Evolutionary conservation across 2,113 vertebrate species (phyloP).

Genomic region (Eidolon helvum): DNA sequence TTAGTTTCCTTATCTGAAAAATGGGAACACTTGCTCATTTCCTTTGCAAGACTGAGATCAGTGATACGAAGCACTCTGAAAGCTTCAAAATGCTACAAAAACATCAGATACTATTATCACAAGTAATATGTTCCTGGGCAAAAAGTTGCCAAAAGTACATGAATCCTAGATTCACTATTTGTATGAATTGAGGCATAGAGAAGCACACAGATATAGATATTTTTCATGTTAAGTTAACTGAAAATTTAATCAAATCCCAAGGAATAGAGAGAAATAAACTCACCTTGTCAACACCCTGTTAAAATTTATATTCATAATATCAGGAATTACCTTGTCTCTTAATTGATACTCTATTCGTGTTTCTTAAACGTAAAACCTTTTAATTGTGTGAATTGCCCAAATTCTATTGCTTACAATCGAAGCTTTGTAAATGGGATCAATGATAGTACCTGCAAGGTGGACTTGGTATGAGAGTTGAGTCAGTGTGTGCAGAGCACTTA

Average conservation of each 20-base stretch:
- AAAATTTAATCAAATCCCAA: neutral
- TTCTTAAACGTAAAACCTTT: neutral
- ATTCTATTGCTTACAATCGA: neutral
- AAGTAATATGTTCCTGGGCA: neutral
- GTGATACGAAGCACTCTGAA: neutral
- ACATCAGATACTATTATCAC: neutral
- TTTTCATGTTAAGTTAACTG: neutral
- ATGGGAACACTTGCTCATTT: neutral
- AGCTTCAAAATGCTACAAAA: neutral
- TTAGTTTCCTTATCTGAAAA: neutral
- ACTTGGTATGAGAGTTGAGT: rapidly evolving
- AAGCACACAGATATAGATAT: neutral
- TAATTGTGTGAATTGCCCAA: neutral
- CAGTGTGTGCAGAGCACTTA: neutral
- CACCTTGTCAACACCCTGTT: neutral
- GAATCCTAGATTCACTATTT: neutral
- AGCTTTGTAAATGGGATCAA: neutral
- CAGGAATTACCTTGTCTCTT: neutral
- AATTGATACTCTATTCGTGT: neutral
- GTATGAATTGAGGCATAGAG: neutral
- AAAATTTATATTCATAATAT: neutral
- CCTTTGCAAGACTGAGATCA: neutral
- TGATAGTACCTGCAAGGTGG: rapidly evolving
- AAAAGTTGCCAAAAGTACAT: neutral
- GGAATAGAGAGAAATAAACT: neutral